Percentiles rank a stretch among this genome's conserved stretches.
These are phyloP conservation scores for Tachypleus tridentatus DNA, from an alignment of 1,140 invertebrate genomes.

Conservation along the genomic window DNA sequence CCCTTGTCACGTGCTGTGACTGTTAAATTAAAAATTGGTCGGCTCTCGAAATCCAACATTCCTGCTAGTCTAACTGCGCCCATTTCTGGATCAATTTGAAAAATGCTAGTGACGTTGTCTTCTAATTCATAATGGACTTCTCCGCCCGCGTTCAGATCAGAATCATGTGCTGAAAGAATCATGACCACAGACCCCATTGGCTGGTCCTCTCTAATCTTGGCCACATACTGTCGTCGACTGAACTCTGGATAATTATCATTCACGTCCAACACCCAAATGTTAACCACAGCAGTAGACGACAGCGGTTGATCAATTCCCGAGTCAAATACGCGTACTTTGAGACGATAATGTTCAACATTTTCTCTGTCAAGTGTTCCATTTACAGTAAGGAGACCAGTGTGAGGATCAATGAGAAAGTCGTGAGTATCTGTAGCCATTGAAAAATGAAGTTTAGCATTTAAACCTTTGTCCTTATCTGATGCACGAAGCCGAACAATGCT, in stretches of 20 bases:
- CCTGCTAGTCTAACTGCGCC: slow-evolving; percentile 18
- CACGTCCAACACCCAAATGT: slow-evolving; percentile 71
- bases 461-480: slow-evolving; percentile 58
- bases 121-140: slow-evolving; percentile 43
- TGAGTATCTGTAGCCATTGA: slow-evolving; percentile 60
- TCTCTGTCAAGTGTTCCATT: slow-evolving; percentile 69
- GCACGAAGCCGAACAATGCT: slow-evolving; percentile 52
- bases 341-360: slow-evolving; percentile 62
- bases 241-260: slow-evolving; percentile 85
- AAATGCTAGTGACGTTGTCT: slow-evolving; percentile 5
- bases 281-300: slow-evolving; percentile 57
- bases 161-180: slow-evolving; percentile 70
- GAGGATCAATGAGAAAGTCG: slow-evolving; percentile 69
- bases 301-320: slow-evolving; percentile 39
- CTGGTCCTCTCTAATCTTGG: slow-evolving; percentile 81
- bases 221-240: slow-evolving; percentile 42
- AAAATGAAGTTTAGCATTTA: slow-evolving; percentile 72
- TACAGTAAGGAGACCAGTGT: slow-evolving; percentile 61
- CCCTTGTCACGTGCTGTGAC: slow-evolving; percentile 22
- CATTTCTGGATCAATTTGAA: slow-evolving; percentile 18
- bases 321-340: slow-evolving; percentile 70
- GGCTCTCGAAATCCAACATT: slow-evolving; percentile 39
- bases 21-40: slow-evolving; percentile 24
- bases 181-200: slow-evolving; percentile 74
- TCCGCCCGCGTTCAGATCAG: slow-evolving; percentile 68